Conservation (phyloP, 2,113 vertebrate genomes). For the Eublepharis macularius region DNA sequence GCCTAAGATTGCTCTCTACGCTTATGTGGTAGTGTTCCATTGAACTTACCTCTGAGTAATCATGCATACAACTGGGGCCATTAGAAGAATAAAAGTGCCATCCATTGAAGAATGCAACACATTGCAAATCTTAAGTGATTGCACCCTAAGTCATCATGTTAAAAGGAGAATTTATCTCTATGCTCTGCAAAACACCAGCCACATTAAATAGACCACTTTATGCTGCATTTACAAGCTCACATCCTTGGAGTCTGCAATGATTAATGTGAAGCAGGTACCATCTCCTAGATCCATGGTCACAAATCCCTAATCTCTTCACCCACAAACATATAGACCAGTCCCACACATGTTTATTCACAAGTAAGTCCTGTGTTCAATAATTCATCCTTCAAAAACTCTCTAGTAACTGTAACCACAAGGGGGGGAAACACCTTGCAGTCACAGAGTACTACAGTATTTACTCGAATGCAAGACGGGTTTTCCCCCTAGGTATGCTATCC, state of each 20-base stretch:
- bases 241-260: not conserved
- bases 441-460: too few species aligned
- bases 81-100: not conserved
- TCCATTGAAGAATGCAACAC: not conserved
- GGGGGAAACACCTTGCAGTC: too few species aligned
- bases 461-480: not conserved
- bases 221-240: not conserved
- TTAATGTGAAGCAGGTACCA: not conserved
- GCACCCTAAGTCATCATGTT: not conserved
- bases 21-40: too few species aligned
- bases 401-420: not conserved
- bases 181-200: not conserved
- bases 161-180: not conserved
- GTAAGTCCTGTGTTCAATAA: too few species aligned
- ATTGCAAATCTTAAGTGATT: not conserved
- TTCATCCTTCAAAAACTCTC: not conserved
- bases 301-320: not conserved
- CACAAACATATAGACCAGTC: not conserved
- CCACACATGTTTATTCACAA: not conserved
- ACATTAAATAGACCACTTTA: not conserved
- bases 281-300: not conserved
- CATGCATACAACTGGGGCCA: not conserved
- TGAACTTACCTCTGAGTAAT: not conserved
- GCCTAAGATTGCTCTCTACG: too few species aligned
- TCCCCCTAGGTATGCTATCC: too few species aligned